Evolutionary conservation across 2,797 vertebrate genomes (phyloP), one percentile per base, ranked within the genome.

Genomic region (Lacerta bilineata): DNA sequence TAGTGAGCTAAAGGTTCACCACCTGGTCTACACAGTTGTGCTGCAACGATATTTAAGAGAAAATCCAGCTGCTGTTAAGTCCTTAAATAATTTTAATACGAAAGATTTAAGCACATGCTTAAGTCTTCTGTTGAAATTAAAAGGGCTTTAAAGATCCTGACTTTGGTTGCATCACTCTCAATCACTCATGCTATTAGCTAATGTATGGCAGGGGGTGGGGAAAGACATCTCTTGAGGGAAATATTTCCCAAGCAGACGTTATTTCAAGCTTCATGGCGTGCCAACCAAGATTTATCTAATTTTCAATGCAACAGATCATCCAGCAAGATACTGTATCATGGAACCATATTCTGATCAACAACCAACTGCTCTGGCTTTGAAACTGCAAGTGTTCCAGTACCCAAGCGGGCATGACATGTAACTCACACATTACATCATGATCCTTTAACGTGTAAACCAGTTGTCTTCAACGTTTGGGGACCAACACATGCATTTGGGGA

Each of bases 1-100:
- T 72, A 5, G 71, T 15, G n/a, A 33, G n/a, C 71, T 15, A 72
- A 72, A 36, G 2, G 36, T 72, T 72, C n/a, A 72, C 27, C 10
- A 72, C 71, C 71, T 33, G 17, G 83, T 43, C 86, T 93, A 93
- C 87, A 86, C 89, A 80, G 81, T 41, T 66, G 50, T 23, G 69
- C 68, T 76, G 33, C 11, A 59, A 13, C 36, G 8, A 86, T 55
- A 41, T 17, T 17, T 59, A 74, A 72, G 68, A 59, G 18, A 17
- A n/a, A 8, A 68, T 43, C 50, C 33, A 82, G 61, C 61, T 18
- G 20, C 69, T 39, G 39, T 27, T 36, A 36, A 83, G 20, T 23
- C 27, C 46, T 69, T 59, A 15, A 46, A 8, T 80, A 41, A 69
- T 80, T 80, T 81, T 64, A 80, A 15, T 8, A 27, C 9, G n/a